Conservation (phyloP, 2,888 invertebrate species). For the Chirona hameri region DNA sequence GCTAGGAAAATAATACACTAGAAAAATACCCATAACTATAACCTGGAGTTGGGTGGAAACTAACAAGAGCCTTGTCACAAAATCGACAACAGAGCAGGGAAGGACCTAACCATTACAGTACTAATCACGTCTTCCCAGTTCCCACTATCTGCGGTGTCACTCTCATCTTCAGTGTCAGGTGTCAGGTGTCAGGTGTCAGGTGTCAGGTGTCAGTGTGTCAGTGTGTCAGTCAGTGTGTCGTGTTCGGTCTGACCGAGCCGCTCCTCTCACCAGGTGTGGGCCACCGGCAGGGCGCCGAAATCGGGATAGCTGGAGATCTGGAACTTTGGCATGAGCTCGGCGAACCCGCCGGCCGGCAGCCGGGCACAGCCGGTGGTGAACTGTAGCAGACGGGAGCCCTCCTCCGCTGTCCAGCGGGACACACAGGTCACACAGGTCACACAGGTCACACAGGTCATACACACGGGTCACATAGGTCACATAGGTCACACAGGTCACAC, state of each 20-base stretch:
- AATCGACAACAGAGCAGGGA: neutral
- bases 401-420: conserved; percentile 58
- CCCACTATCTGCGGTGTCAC: too few relatives aligned
- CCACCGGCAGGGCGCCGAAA: conserved; percentile 85
- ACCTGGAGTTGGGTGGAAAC: conserved; percentile 34
- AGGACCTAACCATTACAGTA: neutral
- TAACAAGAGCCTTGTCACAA: conserved; percentile 26
- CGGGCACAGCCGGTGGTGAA: conserved; percentile 92
- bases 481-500: too few relatives aligned
- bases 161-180: too few relatives aligned
- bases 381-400: conserved; percentile 86
- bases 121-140: too few relatives aligned
- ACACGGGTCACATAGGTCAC: too few relatives aligned
- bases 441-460: neutral
- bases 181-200: too few relatives aligned
- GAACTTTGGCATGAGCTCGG: conserved; percentile 83
- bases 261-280: conserved; percentile 77
- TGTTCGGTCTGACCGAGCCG: too few relatives aligned
- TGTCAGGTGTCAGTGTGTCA: too few relatives aligned
- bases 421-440: neutral
- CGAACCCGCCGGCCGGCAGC: conserved; percentile 84
- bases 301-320: conserved; percentile 87
- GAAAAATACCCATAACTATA: neutral
- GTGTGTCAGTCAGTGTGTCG: too few relatives aligned
- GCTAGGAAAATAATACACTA: too few relatives aligned